Base-by-base conservation (phyloP, 2,888 invertebrate genomes). In the Blera fallax region DNA sequence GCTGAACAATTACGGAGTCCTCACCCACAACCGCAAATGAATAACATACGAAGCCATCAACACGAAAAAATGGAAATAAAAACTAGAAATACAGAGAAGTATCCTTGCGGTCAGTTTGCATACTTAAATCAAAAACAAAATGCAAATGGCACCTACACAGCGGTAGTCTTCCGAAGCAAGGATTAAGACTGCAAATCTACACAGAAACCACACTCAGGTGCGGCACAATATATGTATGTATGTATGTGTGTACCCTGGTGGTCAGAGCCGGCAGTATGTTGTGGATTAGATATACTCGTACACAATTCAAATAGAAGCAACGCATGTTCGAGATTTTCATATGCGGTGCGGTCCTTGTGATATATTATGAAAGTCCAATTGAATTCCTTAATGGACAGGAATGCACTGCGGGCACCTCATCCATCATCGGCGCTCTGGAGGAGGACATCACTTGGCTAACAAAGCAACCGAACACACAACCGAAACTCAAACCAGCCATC, bases 121-220 rank as follows among this genome's bases (percentile, higher is more conserved):
- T 32, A 27, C 34, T 64, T 21, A 67, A 52, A 56, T 69, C 54
- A 34, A 54, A 74, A 69, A 62, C 48, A 64, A 16, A 27, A 69
- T 81, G 32, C 48, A 67, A 45, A 54, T 65, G 32, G 37, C 58
- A 58, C 29, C 24, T 56, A 18, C 16, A 11, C 37, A 64, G 16
- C 34, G 56, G 24, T 45, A 40, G 29, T n/a, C 52, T 8, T 8
- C 62, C 14, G 24, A 56, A 56, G 21, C 40, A 11, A 58, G 74
- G 48, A 65, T 60, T 58, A 45, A 69, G 84, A 76, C 45, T 70
- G 64, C 5, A 80, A 74, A 79, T 79, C 56, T 58, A 70, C 34
- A 74, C n/a, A 4, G 64, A 74, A 84, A 74, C 74, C 79, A 10
- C 80, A 79, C 27, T 76, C 74, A 79, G 79, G 84, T 84, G 80